Base-by-base conservation (phyloP, 2,797 vertebrate genomes). In the Micropoecilia bifurca region DNA sequence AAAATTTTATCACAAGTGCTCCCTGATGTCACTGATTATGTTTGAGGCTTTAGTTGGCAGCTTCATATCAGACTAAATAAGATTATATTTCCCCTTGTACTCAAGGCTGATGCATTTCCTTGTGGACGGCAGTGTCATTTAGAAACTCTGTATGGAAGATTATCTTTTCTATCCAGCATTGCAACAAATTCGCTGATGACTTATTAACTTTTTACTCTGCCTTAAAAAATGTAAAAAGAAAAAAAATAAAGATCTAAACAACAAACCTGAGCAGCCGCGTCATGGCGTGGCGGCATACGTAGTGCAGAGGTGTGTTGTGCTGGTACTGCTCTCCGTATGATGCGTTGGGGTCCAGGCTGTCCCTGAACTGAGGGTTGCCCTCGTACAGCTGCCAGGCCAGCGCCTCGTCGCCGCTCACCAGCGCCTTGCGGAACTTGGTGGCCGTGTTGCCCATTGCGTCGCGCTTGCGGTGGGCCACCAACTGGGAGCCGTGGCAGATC, bases 321-420 rank as follows among this genome's bases (percentile, higher is more conserved):
- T 99, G 98, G 93, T 99, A 99, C 16, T 97, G 97, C 87, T 99
- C 98, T 87, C 99, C 99, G 33, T 99, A 99, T 18, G 99, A 99
- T 79, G 97, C 97, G 86, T 99, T 99, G 77, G 99, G 99, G 94
- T 99, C 99, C 88, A 99, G 95, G 84, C 98, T 96, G 61, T 99
- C 98, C 94, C 98, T 97, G 78, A 99, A 96, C 91, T 99, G 99
- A 85, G 97, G 98, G 93, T 99, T 99, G 82, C 97, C 98, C 92
- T 99, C 98, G 10, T 99, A 99, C 83, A 99, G 97, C 94, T 99
- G 98, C 96, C 97, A 99, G 87, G 98, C 97, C 93, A 99, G 93
- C 84, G 96, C 97, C 95, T 99, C 98, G 81, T 99, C 99, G 77
- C 98, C 98, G 30, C 96, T 97, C 92, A 98, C 97, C 88, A 99